Evolutionary conservation across 2,113 vertebrate species (phyloP).

Genomic region (Prionailurus bengalensis): DNA sequence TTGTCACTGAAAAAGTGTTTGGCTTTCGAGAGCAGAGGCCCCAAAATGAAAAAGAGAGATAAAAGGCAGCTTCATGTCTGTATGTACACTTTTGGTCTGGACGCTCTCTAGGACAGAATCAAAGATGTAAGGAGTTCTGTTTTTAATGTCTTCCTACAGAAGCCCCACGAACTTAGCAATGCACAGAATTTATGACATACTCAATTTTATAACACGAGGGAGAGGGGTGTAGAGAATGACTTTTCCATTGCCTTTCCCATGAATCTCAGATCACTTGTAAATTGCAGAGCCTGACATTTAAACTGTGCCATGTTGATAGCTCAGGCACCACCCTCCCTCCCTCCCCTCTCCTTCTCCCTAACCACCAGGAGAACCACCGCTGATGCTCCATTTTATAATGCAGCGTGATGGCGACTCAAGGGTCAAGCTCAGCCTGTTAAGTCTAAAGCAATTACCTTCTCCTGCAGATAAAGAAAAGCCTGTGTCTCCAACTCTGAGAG

Average conservation of each 20-base stretch:
- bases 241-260: slow-evolving; percentile 39
- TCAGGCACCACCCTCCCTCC: background rate
- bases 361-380: background rate
- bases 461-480: slow-evolving; percentile 13
- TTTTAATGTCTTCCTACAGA: slow-evolving; percentile 51
- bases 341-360: no score
- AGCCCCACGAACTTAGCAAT: slow-evolving; percentile 1
- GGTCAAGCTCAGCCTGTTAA: slow-evolving; percentile 19
- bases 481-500: background rate
- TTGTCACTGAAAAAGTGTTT: slow-evolving; percentile 10
- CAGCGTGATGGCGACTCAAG: background rate
- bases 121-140: slow-evolving; percentile 16
- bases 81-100: background rate
- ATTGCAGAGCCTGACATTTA: slow-evolving; percentile 66
- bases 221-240: background rate
- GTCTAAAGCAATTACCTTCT: slow-evolving; percentile 57
- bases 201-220: slow-evolving; percentile 26
- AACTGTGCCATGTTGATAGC: background rate
- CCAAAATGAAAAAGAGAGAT: background rate
- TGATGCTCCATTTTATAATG: background rate
- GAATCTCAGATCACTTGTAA: slow-evolving; percentile 66
- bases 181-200: slow-evolving; percentile 11
- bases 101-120: background rate
- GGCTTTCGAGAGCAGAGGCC: slow-evolving; percentile 1
- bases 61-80: slow-evolving; percentile 39